Base-by-base conservation (phyloP, 2,797 vertebrate species). In the Propithecus perrieri region DNA sequence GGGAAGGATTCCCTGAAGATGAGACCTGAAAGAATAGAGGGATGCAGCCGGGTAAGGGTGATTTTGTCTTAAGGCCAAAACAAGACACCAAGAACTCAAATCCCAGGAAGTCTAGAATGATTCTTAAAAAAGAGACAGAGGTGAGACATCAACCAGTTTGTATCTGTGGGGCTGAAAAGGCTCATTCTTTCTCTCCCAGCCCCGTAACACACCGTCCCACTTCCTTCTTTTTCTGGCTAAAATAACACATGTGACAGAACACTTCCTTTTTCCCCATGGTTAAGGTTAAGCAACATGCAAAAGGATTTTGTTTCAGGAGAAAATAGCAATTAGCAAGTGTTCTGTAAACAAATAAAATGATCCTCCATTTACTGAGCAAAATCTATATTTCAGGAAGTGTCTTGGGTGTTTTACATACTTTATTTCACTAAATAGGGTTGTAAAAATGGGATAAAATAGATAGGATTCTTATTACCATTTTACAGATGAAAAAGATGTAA, bases 201-300 rank as follows among this genome's bases (percentile, higher is more conserved):
- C 83, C 26, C 0, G 0, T n/a, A 94, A 61, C n/a, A 72, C 17
- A 84, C 3, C 11, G 0, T 85, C 75, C 95, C 61, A 94, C 96
- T 97, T 97, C 97, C 96, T 94, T 95, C 72, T 95, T 97, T 95
- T 75, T 94, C 78, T 85, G 78, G 80, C 92, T 89, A 53, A 76
- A 96, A 79, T 75, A 93, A 76, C 61, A 78, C 88, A 92, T 50
- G 48, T 72, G n/a, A 63, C 17, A 57, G 74, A 76, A 53, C 30
- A 80, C 91, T 96, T 98, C 97, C 96, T 91, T 95, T 96, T 78
- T 13, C n/a, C 81, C 83, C 46, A 50, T 4, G 22, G 59, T 86
- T 48, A 87, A 95, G 61, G 59, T 86, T 48, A 87, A 96, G 67
- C 78, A 92, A 63, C 67, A 85, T 59, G 71, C 53, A 95, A 88